Evolutionary conservation across 2,113 vertebrate genomes (phyloP).

Genomic region (Entosphenus tridentatus): DNA sequence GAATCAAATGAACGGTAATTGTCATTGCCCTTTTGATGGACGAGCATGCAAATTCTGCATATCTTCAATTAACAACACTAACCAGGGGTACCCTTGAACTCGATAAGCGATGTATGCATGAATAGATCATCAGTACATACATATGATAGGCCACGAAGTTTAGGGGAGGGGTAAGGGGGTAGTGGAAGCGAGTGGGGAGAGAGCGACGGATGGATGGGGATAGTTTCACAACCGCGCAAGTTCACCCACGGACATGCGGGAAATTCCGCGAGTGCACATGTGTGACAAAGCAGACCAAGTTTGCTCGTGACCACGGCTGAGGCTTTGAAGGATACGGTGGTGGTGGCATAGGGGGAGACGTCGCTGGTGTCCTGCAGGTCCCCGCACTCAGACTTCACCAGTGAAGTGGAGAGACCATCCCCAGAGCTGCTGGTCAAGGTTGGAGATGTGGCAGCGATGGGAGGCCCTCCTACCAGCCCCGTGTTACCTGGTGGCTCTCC

Average conservation of each 20-base stretch:
- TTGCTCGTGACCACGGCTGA: no score
- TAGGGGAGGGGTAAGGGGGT: neutral
- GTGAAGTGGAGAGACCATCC: conserved; percentile 71
- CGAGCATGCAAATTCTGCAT: neutral
- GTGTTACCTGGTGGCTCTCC: no score
- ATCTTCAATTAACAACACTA: neutral
- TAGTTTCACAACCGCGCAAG: neutral
- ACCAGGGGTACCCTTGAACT: no score
- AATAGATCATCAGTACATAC: neutral
- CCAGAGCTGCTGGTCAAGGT: conserved; percentile 58
- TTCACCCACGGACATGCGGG: no score
- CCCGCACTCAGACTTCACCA: conserved; percentile 95
- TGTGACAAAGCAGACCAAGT: no score
- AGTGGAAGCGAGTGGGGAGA: neutral
- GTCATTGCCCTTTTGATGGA: no score
- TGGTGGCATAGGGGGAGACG: conserved; percentile 88
- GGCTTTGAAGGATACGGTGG: conserved; percentile 75
- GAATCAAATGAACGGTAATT: no score
- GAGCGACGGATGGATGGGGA: neutral
- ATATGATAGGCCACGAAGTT: neutral
- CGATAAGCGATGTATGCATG: no score
- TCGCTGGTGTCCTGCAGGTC: conserved; percentile 94
- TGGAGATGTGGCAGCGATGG: conserved; percentile 45
- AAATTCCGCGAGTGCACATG: no score
- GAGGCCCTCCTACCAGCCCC: no score